Conservation (phyloP, 2,888 invertebrate genomes). For the Tenthredo livida region DNA sequence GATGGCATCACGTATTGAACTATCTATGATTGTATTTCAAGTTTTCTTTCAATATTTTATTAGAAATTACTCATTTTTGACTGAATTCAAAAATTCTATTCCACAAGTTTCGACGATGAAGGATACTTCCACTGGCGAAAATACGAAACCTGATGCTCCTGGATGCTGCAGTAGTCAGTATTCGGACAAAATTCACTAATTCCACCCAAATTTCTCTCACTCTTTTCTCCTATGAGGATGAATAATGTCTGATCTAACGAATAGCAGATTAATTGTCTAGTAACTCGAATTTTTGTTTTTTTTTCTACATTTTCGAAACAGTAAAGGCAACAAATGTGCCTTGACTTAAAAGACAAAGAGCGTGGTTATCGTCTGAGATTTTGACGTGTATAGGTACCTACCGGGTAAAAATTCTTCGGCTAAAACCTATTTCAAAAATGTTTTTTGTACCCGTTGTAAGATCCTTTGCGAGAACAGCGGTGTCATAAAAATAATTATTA, state of each 20-base stretch:
- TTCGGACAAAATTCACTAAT: neutral
- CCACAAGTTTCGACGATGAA: neutral
- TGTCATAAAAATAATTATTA: constrained; percentile 55
- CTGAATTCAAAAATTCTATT: neutral
- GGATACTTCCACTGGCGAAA: neutral
- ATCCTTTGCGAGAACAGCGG: constrained; percentile 43
- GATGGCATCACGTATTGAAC: neutral
- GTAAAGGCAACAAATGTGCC: neutral
- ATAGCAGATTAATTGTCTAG: neutral
- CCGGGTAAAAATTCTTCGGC: constrained; percentile 4
- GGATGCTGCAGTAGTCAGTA: neutral
- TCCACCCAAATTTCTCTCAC: neutral
- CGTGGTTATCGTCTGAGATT: neutral
- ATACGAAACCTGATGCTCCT: neutral
- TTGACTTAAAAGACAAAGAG: neutral
- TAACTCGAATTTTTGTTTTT: neutral
- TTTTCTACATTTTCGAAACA: neutral
- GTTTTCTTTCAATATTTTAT: neutral
- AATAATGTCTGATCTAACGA: neutral
- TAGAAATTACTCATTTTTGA: neutral
- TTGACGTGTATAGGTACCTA: neutral
- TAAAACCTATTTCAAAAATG: neutral
- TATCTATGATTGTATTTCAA: neutral
- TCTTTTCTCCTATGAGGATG: neutral
- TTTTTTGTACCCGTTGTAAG: constrained; percentile 10